These are phyloP conservation scores for Oenanthe oenanthe DNA, from an alignment of 2,113 vertebrate species.

Conservation along the genomic window DNA sequence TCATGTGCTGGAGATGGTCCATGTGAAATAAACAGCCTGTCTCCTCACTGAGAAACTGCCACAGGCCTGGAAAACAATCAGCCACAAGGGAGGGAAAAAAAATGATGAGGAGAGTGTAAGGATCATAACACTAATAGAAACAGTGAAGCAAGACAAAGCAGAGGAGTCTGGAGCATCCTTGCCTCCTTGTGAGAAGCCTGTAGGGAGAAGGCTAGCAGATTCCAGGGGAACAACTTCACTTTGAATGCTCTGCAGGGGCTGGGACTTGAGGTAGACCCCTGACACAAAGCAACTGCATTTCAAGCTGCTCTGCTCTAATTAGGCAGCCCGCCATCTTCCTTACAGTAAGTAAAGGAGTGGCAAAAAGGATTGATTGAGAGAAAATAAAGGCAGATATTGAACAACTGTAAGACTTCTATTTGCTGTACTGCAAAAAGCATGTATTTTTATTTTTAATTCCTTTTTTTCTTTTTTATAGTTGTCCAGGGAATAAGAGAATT, in stretches of 20 bases:
- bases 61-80: not conserved
- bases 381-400: not conserved
- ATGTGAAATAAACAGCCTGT: not conserved
- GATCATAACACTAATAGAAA: not conserved
- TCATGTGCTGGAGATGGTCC: not conserved
- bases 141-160: not conserved
- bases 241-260: not conserved
- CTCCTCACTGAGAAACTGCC: not conserved
- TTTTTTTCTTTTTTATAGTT: not conserved
- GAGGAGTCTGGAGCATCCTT: not conserved
- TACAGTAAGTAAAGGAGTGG: not conserved
- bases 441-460: not conserved
- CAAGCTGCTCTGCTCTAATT: not conserved
- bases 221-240: not conserved
- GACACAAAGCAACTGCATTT: not conserved
- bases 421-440: not conserved
- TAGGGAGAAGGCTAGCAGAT: not conserved
- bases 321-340: not conserved
- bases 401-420: not conserved
- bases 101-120: not conserved
- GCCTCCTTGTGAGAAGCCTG: not conserved
- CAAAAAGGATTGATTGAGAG: not conserved
- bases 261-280: not conserved
- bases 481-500: not conserved
- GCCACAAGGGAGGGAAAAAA: not conserved